Evolutionary conservation across 2,113 vertebrate genomes (phyloP).

Genomic region (Perccottus glenii): DNA sequence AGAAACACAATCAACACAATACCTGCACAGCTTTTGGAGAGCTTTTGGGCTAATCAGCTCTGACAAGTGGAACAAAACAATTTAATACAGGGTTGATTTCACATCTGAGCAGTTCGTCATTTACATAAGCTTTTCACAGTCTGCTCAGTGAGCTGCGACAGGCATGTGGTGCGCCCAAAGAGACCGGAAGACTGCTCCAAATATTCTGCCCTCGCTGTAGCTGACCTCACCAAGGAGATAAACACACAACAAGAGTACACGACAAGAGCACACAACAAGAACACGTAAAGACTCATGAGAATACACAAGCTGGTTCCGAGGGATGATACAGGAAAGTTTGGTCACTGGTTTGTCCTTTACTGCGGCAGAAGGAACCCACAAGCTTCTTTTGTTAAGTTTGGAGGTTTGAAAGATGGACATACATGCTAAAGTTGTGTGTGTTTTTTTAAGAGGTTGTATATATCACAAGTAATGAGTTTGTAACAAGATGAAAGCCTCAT

Average conservation of each 20-base stretch:
- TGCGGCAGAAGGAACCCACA: too few relatives aligned
- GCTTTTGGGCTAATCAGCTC: constrained; percentile 76
- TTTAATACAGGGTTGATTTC: constrained; percentile 81
- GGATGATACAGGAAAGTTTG: neutral
- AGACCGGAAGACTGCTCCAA: constrained; percentile 66
- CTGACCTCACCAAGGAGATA: constrained; percentile 73
- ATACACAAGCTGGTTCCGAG: constrained; percentile 30
- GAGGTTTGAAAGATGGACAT: neutral
- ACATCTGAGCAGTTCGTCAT: constrained; percentile 76
- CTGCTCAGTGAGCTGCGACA: constrained; percentile 76
- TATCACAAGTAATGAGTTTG: neutral
- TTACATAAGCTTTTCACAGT: constrained; percentile 80
- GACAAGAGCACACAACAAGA: neutral
- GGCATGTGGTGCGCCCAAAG: constrained; percentile 71
- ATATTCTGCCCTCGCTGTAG: constrained; percentile 55
- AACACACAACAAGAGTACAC: constrained; percentile 14
- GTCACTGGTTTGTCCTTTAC: too few relatives aligned
- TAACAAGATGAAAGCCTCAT: neutral
- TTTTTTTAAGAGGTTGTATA: neutral
- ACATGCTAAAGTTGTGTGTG: neutral
- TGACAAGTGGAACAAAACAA: constrained; percentile 81
- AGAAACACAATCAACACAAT: constrained; percentile 74
- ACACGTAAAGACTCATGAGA: constrained; percentile 62
- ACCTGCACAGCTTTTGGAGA: constrained; percentile 69
- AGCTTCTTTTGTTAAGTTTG: too few relatives aligned